These are phyloP conservation scores for Timema cristinae DNA, from an alignment of 2,888 invertebrate species.

Conservation along the genomic window DNA sequence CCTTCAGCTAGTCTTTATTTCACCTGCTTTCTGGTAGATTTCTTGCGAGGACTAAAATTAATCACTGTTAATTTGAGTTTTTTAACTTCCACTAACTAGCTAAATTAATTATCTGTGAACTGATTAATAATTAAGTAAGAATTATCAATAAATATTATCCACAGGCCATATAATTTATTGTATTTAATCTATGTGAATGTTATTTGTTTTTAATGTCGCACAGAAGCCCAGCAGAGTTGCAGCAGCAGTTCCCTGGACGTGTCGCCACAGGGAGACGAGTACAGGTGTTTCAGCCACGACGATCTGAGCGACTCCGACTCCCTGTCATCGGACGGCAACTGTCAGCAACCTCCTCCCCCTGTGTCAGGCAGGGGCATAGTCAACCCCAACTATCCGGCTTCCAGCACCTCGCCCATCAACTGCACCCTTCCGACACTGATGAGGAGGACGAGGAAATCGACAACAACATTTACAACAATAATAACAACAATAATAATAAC, in stretches of 20 bases:
- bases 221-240: conserved; percentile 45
- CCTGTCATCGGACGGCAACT: conserved; percentile 42
- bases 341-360: conserved; percentile 30
- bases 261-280: conserved; percentile 52
- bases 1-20: too few relatives aligned
- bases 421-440: conserved; percentile 48
- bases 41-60: too few relatives aligned
- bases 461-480: conserved; percentile 49
- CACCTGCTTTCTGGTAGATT: too few relatives aligned
- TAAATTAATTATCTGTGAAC: neutral
- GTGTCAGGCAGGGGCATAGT: conserved; percentile 59
- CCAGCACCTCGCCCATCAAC: conserved; percentile 72
- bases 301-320: conserved; percentile 51
- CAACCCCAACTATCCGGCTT: conserved; percentile 81
- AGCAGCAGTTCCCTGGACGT: conserved; percentile 46
- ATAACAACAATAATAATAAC: conserved; percentile 43
- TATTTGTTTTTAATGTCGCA: neutral
- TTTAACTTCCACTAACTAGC: neutral
- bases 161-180: neutral
- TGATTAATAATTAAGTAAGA: neutral
- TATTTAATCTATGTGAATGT: neutral
- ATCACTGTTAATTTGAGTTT: neutral
- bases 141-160: neutral
- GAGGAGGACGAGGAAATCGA: conserved; percentile 48
- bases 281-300: conserved; percentile 54